Evolutionary conservation across 1,140 invertebrate species (phyloP).

Genomic region (Temnothorax nylanderi): DNA sequence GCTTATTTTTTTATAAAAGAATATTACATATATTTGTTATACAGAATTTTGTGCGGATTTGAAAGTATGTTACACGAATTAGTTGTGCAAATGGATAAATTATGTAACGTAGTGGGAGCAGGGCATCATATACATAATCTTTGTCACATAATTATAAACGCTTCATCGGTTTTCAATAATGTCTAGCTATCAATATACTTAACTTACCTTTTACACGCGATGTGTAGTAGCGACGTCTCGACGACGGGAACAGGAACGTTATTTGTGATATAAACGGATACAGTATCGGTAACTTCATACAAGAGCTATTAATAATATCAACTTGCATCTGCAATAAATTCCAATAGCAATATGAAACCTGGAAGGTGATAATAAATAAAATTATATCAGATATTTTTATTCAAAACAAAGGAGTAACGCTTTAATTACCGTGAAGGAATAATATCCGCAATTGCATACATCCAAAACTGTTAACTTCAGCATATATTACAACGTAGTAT

Average conservation of each 20-base stretch:
- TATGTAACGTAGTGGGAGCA: neutral
- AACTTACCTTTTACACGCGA: neutral
- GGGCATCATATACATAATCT: neutral
- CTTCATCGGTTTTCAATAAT: conserved; percentile 26
- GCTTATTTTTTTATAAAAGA: neutral
- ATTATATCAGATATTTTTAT: conserved; percentile 8
- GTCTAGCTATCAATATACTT: conserved; percentile 4
- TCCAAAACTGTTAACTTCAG: neutral
- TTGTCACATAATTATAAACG: conserved; percentile 25
- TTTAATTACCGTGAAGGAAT: neutral
- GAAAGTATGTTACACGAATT: neutral
- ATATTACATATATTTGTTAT: neutral
- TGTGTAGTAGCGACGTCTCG: neutral
- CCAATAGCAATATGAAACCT: neutral
- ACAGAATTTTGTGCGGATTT: neutral
- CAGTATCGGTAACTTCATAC: neutral
- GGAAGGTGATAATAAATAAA: neutral
- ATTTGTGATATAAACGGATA: conserved; percentile 5
- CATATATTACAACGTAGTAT: neutral
- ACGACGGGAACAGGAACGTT: neutral
- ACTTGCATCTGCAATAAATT: neutral
- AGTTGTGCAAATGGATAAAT: neutral
- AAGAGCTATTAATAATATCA: conserved; percentile 11
- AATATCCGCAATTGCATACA: neutral
- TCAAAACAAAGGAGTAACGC: neutral